Conservation (phyloP, 2,113 vertebrate species). For the Xenus cinereus region DNA sequence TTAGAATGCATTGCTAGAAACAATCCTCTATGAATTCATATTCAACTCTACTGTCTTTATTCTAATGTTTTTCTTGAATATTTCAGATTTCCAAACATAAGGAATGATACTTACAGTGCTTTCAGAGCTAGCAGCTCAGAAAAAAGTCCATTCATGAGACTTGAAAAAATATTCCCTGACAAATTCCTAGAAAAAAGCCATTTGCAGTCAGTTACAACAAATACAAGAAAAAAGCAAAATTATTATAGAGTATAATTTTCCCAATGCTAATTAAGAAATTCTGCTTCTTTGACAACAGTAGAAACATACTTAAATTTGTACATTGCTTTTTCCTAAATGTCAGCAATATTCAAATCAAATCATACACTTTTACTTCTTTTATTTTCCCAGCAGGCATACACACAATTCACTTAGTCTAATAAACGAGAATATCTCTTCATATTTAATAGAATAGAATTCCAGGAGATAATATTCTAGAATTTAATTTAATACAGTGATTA, state of each 20-base stretch:
- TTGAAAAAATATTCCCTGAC: slow-evolving; percentile 92
- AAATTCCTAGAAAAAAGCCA: slow-evolving; percentile 76
- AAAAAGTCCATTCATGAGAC: slow-evolving; percentile 83
- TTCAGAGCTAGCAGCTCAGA: slow-evolving; percentile 80
- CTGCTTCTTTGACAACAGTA: neutral
- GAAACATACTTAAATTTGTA: neutral
- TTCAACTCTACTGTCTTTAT: neutral
- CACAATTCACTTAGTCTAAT: neutral
- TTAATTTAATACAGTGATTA: neutral
- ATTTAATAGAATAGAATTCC: neutral
- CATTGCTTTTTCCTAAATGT: neutral
- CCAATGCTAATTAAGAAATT: neutral
- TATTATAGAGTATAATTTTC: neutral
- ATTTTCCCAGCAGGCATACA: neutral
- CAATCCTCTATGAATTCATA: neutral
- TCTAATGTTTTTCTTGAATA: neutral
- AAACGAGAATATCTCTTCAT: neutral
- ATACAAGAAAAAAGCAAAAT: neutral
- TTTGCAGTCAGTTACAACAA: neutral
- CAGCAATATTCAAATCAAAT: neutral
- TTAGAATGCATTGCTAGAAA: neutral
- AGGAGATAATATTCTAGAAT: neutral
- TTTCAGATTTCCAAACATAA: neutral
- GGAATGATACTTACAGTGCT: slow-evolving; percentile 82
- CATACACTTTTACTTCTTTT: neutral